Evolutionary conservation across 2,113 vertebrate species (phyloP), one percentile per base, ranked within the genome.

Genomic region (Labeo rohita): DNA sequence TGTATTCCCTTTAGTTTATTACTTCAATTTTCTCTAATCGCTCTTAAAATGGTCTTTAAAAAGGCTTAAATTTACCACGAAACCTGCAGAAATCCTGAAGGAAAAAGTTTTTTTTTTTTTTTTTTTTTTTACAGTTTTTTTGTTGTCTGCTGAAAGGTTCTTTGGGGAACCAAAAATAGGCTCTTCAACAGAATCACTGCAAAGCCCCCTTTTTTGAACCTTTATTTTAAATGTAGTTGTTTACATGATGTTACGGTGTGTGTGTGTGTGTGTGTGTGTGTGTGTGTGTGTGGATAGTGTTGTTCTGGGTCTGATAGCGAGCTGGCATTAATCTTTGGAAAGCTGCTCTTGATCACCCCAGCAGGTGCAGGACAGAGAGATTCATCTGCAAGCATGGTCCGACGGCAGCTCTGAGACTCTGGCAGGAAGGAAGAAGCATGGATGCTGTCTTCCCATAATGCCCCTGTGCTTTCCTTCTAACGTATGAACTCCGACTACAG

Each of bases 301-400:
- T 56, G 50, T 23, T 39, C 23, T 8, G 50, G 50, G 10, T 83
- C 49, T 73, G 43, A 23, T 47, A 65, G 78, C 21, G 5, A 16
- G 21, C 59, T 45, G 65, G 34, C 66, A 83, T 83, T 83, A 83
- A 83, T 83, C 81, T 73, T 47, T 54, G 49, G 80, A 83, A 83
- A 54, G 65, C 59, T 49, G 59, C 63, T 83, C 65, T 81, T 81
- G 61, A 83, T 72, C 81, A 83, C 66, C 34, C 18, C 81, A 83
- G 66, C 81, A 73, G 81, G 81, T 83, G 81, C 66, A 83, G 66
- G 81, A 73, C 81, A 56, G 68, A 39, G 68, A 83, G 81, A 73
- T 83, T 72, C 50, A 73, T 83, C 28, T 83, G 66, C 16, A 21
- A 15, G 70, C 80, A 56, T 73, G n/a, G 21, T 73, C 81, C 68